phyloP scores from a whole-genome alignment of 2,797 vertebrate genomes.

The Protosalanx chinensis region DNA sequence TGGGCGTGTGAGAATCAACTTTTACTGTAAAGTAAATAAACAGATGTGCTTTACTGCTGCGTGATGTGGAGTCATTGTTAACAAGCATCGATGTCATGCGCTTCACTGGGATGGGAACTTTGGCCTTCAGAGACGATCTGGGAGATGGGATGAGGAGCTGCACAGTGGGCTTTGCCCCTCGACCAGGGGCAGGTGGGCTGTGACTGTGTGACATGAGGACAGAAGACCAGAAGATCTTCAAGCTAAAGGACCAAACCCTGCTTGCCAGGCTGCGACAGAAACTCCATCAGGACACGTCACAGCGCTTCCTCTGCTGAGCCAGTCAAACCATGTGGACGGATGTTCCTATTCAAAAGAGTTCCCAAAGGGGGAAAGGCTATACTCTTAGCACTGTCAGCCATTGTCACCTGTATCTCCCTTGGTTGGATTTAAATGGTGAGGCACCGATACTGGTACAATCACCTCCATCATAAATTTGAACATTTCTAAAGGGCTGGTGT shows the following conservation, averaged over 20 bases:
- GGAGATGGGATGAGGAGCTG: constrained; percentile 46
- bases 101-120: constrained; percentile 36
- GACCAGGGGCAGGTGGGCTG: constrained; percentile 48
- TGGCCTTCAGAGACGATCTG: constrained; percentile 30
- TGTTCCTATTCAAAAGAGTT: constrained; percentile 28
- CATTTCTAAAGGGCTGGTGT: constrained; percentile 64
- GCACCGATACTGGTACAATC: constrained; percentile 81
- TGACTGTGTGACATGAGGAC: constrained; percentile 46
- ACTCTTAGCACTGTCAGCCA: constrained; percentile 42
- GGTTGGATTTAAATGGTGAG: constrained; percentile 44
- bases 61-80: constrained; percentile 26
- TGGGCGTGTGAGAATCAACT: background rate
- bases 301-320: constrained; percentile 5
- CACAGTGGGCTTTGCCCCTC: constrained; percentile 39
- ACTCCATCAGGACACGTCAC: constrained; percentile 27
- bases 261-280: constrained; percentile 23
- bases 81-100: constrained; percentile 38
- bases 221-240: constrained; percentile 42
- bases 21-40: constrained; percentile 12
- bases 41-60: constrained; percentile 49
- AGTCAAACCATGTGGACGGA: constrained; percentile 27
- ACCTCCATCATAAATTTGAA: constrained; percentile 67
- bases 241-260: constrained; percentile 33
- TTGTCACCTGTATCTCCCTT: constrained; percentile 48
- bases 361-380: constrained; percentile 41